Conservation (phyloP, 1,140 invertebrate genomes). For the Aphelinus certus region DNA sequence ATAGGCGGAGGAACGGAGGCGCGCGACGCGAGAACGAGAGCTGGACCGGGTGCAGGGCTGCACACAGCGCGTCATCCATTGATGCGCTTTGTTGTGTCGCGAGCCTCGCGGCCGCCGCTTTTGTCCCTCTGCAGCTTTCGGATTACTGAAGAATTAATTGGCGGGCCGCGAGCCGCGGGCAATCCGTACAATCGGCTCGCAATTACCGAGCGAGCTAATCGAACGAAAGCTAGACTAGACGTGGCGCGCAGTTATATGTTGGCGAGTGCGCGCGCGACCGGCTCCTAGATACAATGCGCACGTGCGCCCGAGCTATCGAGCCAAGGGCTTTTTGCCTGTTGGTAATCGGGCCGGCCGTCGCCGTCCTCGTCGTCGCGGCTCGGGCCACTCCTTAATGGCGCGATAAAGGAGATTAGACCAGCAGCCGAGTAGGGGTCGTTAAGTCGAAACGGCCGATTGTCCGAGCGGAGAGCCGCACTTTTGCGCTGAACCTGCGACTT, state of each 20-base stretch:
- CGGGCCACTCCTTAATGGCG: conserved; percentile 8
- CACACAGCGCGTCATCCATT: too few relatives aligned
- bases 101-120: too few relatives aligned
- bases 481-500: background rate
- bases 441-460: conserved; percentile 19
- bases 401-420: conserved; percentile 22
- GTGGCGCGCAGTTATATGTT: too few relatives aligned
- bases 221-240: conserved; percentile 43
- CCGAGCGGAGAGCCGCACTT: background rate
- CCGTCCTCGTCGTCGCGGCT: background rate
- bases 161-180: background rate
- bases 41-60: background rate
- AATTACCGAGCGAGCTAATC: conserved; percentile 49
- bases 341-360: background rate
- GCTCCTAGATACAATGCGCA: too few relatives aligned
- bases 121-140: too few relatives aligned
- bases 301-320: too few relatives aligned
- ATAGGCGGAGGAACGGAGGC: too few relatives aligned
- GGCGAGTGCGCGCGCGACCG: too few relatives aligned
- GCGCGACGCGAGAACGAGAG: background rate
- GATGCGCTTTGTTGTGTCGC: too few relatives aligned
- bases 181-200: conserved; percentile 8
- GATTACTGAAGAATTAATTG: too few relatives aligned
- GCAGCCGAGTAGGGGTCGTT: conserved; percentile 7
- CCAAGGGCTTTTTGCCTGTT: too few relatives aligned